These are phyloP conservation scores for Heliothis virescens DNA, from an alignment of 1,140 invertebrate species.

Conservation along the genomic window DNA sequence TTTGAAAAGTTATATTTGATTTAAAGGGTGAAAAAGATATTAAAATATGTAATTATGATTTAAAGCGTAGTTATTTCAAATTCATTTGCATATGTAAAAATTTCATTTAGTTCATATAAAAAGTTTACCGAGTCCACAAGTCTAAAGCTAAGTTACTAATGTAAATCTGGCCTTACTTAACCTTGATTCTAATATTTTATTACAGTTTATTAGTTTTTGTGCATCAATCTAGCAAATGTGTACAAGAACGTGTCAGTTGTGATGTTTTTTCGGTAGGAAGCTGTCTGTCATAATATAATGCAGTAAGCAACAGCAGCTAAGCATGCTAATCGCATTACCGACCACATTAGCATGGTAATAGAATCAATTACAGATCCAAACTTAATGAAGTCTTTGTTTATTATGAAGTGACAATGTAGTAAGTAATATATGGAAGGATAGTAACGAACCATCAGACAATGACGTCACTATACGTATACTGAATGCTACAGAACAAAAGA, in stretches of 20 bases:
- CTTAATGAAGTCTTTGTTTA: conserved; percentile 49
- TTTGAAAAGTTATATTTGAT: too few relatives aligned
- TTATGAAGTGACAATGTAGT: conserved; percentile 30
- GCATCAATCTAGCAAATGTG: neutral
- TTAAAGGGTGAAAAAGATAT: too few relatives aligned
- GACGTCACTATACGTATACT: neutral
- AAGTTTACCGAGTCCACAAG: too few relatives aligned
- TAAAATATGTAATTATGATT: too few relatives aligned
- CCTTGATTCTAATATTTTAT: too few relatives aligned
- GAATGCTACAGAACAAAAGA: conserved; percentile 17
- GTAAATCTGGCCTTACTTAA: too few relatives aligned
- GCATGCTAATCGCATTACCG: conserved; percentile 40
- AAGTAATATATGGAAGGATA: conserved; percentile 17
- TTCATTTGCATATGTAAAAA: too few relatives aligned
- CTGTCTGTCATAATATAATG: conserved; percentile 11
- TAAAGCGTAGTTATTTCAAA: too few relatives aligned
- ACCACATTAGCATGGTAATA: conserved; percentile 46
- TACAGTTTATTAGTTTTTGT: neutral
- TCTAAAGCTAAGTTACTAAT: too few relatives aligned
- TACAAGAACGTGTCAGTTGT: neutral
- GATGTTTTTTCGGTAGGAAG: neutral
- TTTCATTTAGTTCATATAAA: too few relatives aligned
- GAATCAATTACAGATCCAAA: conserved; percentile 45
- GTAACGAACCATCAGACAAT: neutral
- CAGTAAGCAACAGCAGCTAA: conserved; percentile 5